phyloP scores from a whole-genome alignment of 2,113 vertebrate genomes.

The Corythoichthys intestinalis region DNA sequence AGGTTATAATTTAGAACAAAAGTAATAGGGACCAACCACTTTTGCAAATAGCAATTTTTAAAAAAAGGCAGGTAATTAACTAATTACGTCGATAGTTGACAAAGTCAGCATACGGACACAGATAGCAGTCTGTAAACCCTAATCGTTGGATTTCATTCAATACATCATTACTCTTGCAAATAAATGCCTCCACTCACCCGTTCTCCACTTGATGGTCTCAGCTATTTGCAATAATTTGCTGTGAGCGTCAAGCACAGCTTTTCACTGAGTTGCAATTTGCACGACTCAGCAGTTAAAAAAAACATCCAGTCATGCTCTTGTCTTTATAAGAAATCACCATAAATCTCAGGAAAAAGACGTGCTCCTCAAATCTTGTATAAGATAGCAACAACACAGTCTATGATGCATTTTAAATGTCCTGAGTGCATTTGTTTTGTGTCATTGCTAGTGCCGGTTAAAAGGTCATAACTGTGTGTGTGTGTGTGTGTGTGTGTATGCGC shows the following conservation, averaged over 20 bases:
- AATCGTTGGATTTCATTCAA: not conserved
- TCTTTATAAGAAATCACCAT: slow-evolving; percentile 27
- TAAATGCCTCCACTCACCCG: slow-evolving; percentile 4
- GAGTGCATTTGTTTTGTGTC: not conserved
- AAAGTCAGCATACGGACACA: no score
- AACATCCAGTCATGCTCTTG: slow-evolving; percentile 4
- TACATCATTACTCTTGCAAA: not conserved
- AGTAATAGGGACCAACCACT: not conserved
- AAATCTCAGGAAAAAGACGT: not conserved
- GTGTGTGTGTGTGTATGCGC: slow-evolving; percentile 22
- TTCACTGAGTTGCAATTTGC: slow-evolving; percentile 44
- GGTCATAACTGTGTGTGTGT: slow-evolving; percentile 10
- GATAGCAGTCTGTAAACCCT: not conserved
- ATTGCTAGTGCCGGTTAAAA: slow-evolving; percentile 30
- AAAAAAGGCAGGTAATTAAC: no score
- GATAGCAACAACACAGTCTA: not conserved
- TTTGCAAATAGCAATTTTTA: not conserved
- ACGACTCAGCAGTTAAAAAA: slow-evolving; percentile 29
- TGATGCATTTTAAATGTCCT: not conserved
- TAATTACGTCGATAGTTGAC: no score
- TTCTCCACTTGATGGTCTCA: slow-evolving; percentile 26
- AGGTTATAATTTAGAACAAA: not conserved
- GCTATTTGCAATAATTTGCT: slow-evolving; percentile 49
- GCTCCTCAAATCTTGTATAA: not conserved
- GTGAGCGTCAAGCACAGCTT: slow-evolving; percentile 24